Conservation (phyloP, 2,797 vertebrate species). For the Hypotaenidia okinawae region DNA sequence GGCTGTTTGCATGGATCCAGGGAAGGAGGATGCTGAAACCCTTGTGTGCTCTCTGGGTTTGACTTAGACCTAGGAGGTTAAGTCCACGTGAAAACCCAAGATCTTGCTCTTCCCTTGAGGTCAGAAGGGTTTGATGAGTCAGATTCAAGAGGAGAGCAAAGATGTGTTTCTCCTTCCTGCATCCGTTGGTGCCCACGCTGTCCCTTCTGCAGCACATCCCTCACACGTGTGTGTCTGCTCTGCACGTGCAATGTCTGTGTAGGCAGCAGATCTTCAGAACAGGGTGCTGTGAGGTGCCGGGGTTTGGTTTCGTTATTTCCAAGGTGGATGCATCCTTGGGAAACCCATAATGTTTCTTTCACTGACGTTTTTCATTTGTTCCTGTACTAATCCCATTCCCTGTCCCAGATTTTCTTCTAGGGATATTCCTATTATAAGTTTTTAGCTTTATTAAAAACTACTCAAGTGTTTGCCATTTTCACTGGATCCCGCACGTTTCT, state of each 20-base stretch:
- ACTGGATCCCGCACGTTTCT: slow-evolving; percentile 19
- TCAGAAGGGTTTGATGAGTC: not conserved
- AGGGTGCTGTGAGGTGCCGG: not conserved
- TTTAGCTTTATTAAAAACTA: not conserved
- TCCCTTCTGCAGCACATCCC: not conserved
- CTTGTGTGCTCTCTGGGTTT: not conserved
- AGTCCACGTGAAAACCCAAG: not conserved
- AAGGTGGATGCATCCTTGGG: not conserved
- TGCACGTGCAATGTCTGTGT: rapidly evolving
- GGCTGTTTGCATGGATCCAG: not conserved
- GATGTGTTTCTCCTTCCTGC: not conserved
- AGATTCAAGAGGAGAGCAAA: too few species aligned
- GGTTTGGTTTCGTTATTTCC: not conserved
- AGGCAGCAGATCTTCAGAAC: rapidly evolving
- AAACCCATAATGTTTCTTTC: not conserved
- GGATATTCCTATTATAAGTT: not conserved
- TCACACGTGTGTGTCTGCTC: not conserved
- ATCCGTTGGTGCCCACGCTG: not conserved
- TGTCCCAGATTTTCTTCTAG: not conserved
- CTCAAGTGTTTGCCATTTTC: slow-evolving; percentile 37
- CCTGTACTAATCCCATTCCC: not conserved
- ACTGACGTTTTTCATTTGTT: not conserved
- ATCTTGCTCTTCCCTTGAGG: not conserved
- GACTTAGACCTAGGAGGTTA: not conserved
- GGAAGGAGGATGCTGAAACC: not conserved